Evolutionary conservation across 2,113 vertebrate species (phyloP).

Genomic region (Pelobates fuscus): DNA sequence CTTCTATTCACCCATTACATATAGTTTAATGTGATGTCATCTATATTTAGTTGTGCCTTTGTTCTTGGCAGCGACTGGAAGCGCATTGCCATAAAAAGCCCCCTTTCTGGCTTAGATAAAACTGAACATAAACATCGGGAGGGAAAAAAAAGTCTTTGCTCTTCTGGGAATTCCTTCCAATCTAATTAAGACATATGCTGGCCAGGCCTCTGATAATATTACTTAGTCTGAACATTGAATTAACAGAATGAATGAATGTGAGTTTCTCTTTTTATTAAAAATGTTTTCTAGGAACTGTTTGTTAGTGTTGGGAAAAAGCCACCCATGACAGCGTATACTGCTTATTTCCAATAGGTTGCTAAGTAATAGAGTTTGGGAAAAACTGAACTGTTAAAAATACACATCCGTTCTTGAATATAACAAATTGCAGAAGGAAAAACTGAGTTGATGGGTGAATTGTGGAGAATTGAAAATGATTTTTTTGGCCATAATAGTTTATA

Average conservation of each 20-base stretch:
- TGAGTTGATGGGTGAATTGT: too few species aligned
- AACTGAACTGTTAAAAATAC: not conserved
- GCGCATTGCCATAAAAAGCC: not conserved
- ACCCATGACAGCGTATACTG: not conserved
- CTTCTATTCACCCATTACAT: too few species aligned
- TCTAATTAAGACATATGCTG: conserved; percentile 43
- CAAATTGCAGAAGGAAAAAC: too few species aligned
- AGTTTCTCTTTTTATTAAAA: conserved; percentile 20
- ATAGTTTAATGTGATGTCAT: too few species aligned
- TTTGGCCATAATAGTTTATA: too few species aligned
- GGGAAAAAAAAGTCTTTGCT: conserved; percentile 19
- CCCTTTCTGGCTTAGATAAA: conserved; percentile 1
- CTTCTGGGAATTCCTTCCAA: conserved; percentile 39
- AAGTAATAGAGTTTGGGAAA: not conserved
- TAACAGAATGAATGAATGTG: conserved; percentile 32
- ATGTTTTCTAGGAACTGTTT: conserved; percentile 44
- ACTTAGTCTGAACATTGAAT: conserved; percentile 20
- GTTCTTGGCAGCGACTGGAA: conserved; percentile 2
- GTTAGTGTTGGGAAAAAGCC: conserved; percentile 37
- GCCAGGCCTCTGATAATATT: conserved; percentile 43
- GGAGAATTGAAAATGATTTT: too few species aligned
- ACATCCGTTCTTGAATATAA: too few species aligned
- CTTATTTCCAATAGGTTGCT: not conserved
- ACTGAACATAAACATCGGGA: conserved; percentile 37
- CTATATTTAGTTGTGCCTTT: too few species aligned